Conservation (phyloP, 2,888 invertebrate species). For the Pachymerium ferrugineum region DNA sequence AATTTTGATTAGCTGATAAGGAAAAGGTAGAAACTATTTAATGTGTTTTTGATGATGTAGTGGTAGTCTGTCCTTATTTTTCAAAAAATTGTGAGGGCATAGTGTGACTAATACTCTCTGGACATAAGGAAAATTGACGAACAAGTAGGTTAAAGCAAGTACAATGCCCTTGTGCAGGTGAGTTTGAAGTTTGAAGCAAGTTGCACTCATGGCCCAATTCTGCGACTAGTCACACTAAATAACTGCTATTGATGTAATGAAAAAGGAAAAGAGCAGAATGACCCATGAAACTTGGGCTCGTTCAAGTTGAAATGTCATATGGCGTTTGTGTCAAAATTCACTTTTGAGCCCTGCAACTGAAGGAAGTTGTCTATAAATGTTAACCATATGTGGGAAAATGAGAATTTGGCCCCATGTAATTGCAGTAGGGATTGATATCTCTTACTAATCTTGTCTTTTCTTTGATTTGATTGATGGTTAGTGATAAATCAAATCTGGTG, state of each 20-base stretch:
- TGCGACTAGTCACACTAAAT: neutral
- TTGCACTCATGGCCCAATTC: neutral
- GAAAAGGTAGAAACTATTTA: neutral
- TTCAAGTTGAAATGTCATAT: too few species aligned
- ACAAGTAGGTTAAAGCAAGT: neutral
- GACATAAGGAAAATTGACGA: neutral
- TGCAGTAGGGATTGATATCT: too few species aligned
- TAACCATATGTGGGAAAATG: too few species aligned
- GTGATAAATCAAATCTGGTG: too few species aligned
- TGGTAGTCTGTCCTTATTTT: neutral
- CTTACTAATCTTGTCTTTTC: too few species aligned
- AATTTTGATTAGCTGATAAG: neutral
- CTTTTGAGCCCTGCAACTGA: too few species aligned
- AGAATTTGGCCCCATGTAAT: too few species aligned
- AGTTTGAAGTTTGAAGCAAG: too few species aligned
- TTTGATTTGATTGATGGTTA: too few species aligned
- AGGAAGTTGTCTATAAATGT: too few species aligned
- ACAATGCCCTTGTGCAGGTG: slow-evolving; percentile 1
- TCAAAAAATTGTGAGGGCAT: neutral
- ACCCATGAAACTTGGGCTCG: too few species aligned
- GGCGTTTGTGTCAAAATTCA: too few species aligned
- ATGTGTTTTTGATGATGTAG: neutral
- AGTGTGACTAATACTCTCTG: neutral
- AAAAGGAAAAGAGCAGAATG: neutral
- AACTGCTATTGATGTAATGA: neutral